Evolutionary conservation across 2,113 vertebrate species (phyloP).

Genomic region (Lynx canadensis): DNA sequence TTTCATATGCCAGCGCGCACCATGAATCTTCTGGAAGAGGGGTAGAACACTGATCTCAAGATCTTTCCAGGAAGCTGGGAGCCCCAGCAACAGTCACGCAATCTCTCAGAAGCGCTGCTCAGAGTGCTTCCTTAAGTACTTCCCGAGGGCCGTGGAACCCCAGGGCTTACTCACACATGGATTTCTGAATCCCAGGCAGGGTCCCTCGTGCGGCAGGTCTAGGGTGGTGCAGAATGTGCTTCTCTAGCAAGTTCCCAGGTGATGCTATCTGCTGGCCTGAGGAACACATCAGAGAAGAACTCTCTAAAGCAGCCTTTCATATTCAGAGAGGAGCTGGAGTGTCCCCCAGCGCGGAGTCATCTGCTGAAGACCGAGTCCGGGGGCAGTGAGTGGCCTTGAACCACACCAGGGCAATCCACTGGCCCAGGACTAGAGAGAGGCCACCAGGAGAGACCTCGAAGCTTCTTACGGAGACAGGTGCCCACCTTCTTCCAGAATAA

Average conservation of each 20-base stretch:
- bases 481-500: not conserved
- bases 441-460: not conserved
- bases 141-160: not conserved
- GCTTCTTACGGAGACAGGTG: accelerated
- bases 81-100: not conserved
- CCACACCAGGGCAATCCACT: not conserved
- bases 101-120: not conserved
- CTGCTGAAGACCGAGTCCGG: not conserved
- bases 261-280: not conserved
- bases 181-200: not conserved
- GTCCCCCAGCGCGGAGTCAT: not conserved
- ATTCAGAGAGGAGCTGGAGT: not conserved
- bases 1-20: not conserved
- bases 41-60: not conserved
- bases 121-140: not conserved
- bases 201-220: not conserved
- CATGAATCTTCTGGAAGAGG: not conserved
- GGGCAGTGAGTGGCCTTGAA: not conserved
- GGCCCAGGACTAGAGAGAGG: not conserved
- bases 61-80: not conserved
- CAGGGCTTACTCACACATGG: not conserved
- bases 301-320: not conserved
- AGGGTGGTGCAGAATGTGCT: not conserved
- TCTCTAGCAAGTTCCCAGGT: not conserved
- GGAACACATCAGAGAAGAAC: not conserved